Percentiles rank a stretch among this genome's conserved stretches.
Evolutionary conservation across 2,888 invertebrate species (phyloP).

Genomic region (Achlya flavicornis): DNA sequence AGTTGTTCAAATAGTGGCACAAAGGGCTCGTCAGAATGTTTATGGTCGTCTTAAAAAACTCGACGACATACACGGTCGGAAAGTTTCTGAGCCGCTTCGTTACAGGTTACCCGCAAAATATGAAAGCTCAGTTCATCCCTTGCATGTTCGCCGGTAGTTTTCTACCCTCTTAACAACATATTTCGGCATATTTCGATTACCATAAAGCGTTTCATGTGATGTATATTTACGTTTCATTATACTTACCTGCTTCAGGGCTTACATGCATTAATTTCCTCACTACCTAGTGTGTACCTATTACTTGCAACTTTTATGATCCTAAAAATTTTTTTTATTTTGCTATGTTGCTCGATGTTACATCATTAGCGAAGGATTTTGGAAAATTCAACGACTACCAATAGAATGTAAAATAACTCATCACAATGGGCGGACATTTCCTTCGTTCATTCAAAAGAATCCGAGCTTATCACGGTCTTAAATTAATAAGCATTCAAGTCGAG

Average conservation of each 20-base stretch:
- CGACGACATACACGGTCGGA: constrained; percentile 66
- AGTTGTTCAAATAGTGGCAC: constrained; percentile 62
- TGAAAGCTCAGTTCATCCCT: constrained; percentile 80
- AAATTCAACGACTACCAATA: constrained; percentile 54
- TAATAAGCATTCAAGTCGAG: constrained; percentile 84
- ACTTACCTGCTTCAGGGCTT: constrained; percentile 55
- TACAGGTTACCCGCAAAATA: constrained; percentile 74
- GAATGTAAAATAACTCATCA: constrained; percentile 78
- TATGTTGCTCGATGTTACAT: constrained; percentile 9
- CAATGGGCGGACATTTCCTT: constrained; percentile 79
- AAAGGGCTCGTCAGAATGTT: constrained; percentile 69
- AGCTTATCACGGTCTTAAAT: constrained; percentile 83
- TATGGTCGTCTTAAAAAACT: constrained; percentile 73
- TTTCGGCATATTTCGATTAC: constrained; percentile 84
- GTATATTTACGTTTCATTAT: constrained; percentile 74
- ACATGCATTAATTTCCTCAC: constrained; percentile 70
- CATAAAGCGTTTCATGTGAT: constrained; percentile 82
- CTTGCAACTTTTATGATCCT: constrained; percentile 28
- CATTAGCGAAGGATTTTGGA: constrained; percentile 30
- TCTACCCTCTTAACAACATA: constrained; percentile 81
- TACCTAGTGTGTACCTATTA: constrained; percentile 38
- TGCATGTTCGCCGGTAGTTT: constrained; percentile 81
- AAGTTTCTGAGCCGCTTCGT: constrained; percentile 71
- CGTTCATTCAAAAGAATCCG: constrained; percentile 80
- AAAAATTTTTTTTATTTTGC: constrained; percentile 24